Evolutionary conservation across 2,888 invertebrate genomes (phyloP).

Genomic region (Plagodis dolabraria): DNA sequence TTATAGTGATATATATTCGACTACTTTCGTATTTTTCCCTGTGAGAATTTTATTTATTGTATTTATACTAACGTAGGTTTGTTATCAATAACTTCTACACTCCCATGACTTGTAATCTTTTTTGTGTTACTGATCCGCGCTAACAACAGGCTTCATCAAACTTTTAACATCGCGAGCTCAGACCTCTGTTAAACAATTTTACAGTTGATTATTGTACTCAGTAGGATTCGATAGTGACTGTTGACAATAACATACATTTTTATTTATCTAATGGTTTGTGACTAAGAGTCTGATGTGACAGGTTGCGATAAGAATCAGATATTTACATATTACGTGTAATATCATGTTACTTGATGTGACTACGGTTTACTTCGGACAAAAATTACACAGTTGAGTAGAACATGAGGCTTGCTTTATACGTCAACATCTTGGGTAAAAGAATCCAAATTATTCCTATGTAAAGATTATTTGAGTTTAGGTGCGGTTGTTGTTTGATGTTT

Average conservation of each 20-base stretch:
- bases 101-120: too few relatives aligned
- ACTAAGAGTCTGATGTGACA: constrained; percentile 24
- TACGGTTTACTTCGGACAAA: constrained; percentile 14
- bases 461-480: too few relatives aligned
- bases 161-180: neutral
- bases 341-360: constrained; percentile 33
- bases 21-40: too few relatives aligned
- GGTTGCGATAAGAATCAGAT: constrained; percentile 31
- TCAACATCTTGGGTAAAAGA: neutral
- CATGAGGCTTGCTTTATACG: constrained; percentile 2
- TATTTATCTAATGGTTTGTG: constrained; percentile 25
- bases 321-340: constrained; percentile 36
- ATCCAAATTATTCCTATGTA: neutral
- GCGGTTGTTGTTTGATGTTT: too few relatives aligned
- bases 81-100: too few relatives aligned
- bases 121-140: too few relatives aligned
- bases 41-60: too few relatives aligned
- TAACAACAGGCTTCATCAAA: neutral
- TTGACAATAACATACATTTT: neutral
- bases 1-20: too few relatives aligned
- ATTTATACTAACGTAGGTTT: too few relatives aligned
- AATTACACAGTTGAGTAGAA: constrained; percentile 13
- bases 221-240: too few relatives aligned
- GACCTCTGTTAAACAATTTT: too few relatives aligned
- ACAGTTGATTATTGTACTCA: neutral